Base-by-base conservation (phyloP, 2,113 vertebrate species). In the Podarcis cretensis region DNA sequence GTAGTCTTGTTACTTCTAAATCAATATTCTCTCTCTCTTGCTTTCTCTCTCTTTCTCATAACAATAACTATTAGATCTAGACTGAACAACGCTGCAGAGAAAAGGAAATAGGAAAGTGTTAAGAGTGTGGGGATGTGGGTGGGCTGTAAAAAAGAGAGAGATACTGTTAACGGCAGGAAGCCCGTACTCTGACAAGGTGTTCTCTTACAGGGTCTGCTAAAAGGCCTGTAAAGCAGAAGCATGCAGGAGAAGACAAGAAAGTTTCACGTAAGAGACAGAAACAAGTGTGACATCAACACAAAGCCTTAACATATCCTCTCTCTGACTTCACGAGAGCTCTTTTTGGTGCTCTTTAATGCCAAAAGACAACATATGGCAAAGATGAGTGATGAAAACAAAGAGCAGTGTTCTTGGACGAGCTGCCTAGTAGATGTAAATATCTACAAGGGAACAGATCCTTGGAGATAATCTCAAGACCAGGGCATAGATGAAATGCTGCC, bases 1-100 rank as follows among this genome's bases (percentile, higher is more conserved):
- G 91, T 93, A 90, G 90, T 94, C 3, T 93, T 88, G 21, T 91
- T 94, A 91, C 94, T 96, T 96, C 94, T 91, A 83, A 76, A 87
- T 57, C 88, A 93, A 54, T 54, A 54, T 54, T 54, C 87, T 82
- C 0, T 0, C 86, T 54, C 87, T 81, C 1, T 0, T 40, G 0
- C 43, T 63, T 18, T 21, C 79, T 0, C 48, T 0, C 48, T 63
- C 27, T 21, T 57, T 63, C 91, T 92, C 86, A 89, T 95, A 92
- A 74, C 77, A 89, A 90, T 30, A 81, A 85, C 91, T 79, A 75
- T 6, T 3, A 84, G 84, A 57, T 92, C 82, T 89, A 57, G 90
- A 80, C 35, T 69, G 37, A 25, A 66, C 13, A 8, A 3, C 54
- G 59, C 83, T 91, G 54, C 43, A 14, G 76, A 54, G 77, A 87